phyloP scores from a whole-genome alignment of 30 jellyfish, hydroid and myxozoan species.

The Hydractinia symbiolongicarpus region DNA sequence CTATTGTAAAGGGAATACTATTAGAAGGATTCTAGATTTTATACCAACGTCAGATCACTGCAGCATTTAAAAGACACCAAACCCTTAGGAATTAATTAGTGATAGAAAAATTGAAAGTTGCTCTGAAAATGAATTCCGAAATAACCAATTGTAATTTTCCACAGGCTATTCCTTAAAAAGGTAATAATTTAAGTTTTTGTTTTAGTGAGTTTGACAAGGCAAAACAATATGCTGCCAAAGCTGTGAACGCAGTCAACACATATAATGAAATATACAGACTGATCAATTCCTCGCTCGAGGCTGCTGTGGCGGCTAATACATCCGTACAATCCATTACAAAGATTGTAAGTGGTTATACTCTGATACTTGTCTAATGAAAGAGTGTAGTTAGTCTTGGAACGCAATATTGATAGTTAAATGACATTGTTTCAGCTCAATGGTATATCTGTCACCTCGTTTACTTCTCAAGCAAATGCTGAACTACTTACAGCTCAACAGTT shows the following conservation, averaged over 20 bases:
- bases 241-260: constrained; percentile 84
- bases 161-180: no score
- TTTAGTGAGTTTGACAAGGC: constrained; percentile 70
- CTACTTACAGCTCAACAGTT: constrained; percentile 42
- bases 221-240: constrained; percentile 61
- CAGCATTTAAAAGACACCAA: neutral
- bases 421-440: constrained; percentile 39
- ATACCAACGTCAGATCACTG: neutral
- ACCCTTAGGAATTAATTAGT: neutral
- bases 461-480: constrained; percentile 49
- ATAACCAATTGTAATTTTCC: no score
- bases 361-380: neutral
- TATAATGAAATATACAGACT: constrained; percentile 62
- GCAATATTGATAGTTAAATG: neutral
- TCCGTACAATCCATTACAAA: constrained; percentile 51
- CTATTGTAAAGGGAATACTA: no score
- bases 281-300: constrained; percentile 60
- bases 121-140: neutral
- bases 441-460: constrained; percentile 41
- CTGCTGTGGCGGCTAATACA: constrained; percentile 65
- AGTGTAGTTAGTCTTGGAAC: neutral
- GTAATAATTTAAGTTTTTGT: neutral
- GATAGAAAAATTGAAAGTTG: neutral
- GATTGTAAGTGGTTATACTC: constrained; percentile 34
- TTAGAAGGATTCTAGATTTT: no score